phyloP scores from a whole-genome alignment of 2,888 invertebrate species.

The Trilocha varians region DNA sequence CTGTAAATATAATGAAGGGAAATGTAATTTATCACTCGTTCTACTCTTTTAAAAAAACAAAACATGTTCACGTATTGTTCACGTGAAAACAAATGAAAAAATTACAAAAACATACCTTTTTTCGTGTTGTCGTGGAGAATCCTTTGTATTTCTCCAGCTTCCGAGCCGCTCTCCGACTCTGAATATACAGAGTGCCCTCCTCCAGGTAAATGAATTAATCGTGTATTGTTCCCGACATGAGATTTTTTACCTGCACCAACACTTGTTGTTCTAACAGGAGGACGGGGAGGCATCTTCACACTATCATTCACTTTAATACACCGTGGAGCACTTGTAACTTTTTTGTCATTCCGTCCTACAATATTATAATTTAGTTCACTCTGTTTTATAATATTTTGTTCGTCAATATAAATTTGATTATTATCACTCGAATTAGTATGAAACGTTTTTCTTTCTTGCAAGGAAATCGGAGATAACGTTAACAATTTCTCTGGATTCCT shows the following conservation, averaged over 20 bases:
- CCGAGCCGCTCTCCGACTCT: slow-evolving; percentile 81
- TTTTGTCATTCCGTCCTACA: background rate
- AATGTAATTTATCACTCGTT: too few relatives aligned
- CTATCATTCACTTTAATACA: slow-evolving; percentile 21
- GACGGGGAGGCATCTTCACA: slow-evolving; percentile 36
- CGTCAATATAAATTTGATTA: slow-evolving; percentile 51
- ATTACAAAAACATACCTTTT: slow-evolving; percentile 26
- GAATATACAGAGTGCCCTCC: slow-evolving; percentile 44
- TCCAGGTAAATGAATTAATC: slow-evolving; percentile 17
- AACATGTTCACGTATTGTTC: background rate
- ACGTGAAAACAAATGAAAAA: background rate
- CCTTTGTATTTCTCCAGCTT: slow-evolving; percentile 80
- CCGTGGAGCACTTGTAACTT: slow-evolving; percentile 1
- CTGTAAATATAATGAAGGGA: too few relatives aligned
- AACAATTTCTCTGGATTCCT: slow-evolving; percentile 41
- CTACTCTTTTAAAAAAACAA: too few relatives aligned
- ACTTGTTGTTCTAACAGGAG: slow-evolving; percentile 54
- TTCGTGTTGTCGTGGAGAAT: slow-evolving; percentile 59
- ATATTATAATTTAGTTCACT: background rate
- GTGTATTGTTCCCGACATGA: slow-evolving; percentile 27
- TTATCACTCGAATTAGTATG: slow-evolving; percentile 29
- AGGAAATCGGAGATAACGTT: slow-evolving; percentile 17
- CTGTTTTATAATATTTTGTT: slow-evolving; percentile 18
- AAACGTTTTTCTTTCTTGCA: slow-evolving; percentile 25
- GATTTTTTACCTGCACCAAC: slow-evolving; percentile 28